Evolutionary conservation across 2,888 invertebrate genomes (phyloP).

Genomic region (Eumerus sabulonum): DNA sequence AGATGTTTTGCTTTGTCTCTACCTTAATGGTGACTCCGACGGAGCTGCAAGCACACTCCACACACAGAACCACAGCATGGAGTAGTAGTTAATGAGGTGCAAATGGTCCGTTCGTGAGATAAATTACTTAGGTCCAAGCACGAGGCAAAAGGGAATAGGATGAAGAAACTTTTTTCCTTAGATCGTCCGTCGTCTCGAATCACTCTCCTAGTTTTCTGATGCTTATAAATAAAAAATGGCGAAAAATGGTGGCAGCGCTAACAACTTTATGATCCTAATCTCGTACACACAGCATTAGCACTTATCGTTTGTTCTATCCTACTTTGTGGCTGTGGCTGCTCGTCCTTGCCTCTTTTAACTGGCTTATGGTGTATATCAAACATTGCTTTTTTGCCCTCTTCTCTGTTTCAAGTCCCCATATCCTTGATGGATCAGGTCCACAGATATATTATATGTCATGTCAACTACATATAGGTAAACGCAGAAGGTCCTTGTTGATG

Average conservation of each 20-base stretch:
- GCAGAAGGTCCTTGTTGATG: background rate
- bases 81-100: slow-evolving; percentile 56
- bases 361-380: slow-evolving; percentile 46
- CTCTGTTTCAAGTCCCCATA: too few relatives aligned
- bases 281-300: slow-evolving; percentile 51
- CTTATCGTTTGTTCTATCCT: slow-evolving; percentile 41
- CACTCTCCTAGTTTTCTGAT: slow-evolving; percentile 33
- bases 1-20: slow-evolving; percentile 51
- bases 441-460: too few relatives aligned
- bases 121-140: slow-evolving; percentile 24
- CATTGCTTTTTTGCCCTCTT: too few relatives aligned
- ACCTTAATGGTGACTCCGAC: slow-evolving; percentile 20
- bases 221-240: slow-evolving; percentile 53
- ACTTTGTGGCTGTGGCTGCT: slow-evolving; percentile 2
- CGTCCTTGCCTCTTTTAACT: slow-evolving; percentile 32
- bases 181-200: slow-evolving; percentile 37
- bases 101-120: slow-evolving; percentile 51
- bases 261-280: slow-evolving; percentile 60
- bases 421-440: too few relatives aligned
- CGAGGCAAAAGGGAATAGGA: slow-evolving; percentile 8
- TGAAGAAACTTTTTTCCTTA: slow-evolving; percentile 16
- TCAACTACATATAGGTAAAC: slow-evolving; percentile 3
- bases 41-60: too few relatives aligned
- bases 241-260: slow-evolving; percentile 25
- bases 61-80: background rate